Base-by-base conservation (phyloP, 2,113 vertebrate genomes). In the Cebidichthys violaceus region DNA sequence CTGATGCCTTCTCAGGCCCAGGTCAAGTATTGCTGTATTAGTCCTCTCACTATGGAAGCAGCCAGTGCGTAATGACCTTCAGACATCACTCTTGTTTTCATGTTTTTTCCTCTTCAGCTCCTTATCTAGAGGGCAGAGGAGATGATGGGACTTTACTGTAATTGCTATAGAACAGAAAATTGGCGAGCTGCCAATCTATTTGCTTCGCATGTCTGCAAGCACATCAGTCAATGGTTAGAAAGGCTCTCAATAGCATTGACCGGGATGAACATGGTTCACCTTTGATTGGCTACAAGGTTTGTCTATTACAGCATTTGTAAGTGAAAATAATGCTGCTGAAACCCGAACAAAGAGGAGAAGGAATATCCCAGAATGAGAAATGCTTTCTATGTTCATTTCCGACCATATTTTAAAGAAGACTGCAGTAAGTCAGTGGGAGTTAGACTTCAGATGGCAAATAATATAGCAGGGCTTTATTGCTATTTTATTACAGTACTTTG, bases 151-250 rank as follows among this genome's bases (percentile, higher is more conserved):
- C 80, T 60, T 68, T 50, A 82, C 74, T 84, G 83, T 85, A 88
- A 89, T 92, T 88, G 77, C 82, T 70, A 45, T 69, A 31, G 81
- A 84, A 81, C 47, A 67, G 74, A 85, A 82, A 84, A 75, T 77
- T 85, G 87, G 74, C 86, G 79, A 60, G 47, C 67, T 72, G 74
- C 86, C 90, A 83, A 18, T 84, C 69, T 85, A 89, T 92, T 88
- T 87, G 74, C 73, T 75, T 76, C 39, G 35, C 20, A 57, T 60
- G 84, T 78, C 86, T 79, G 41, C 67, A 47, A 75, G 35, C 33
- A 80, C 77, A 86, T 89, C 75, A 73, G 70, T 90, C 82, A 86
- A 11, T 64, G 69, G 82, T 59, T 79, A 62, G 77, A 83, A 85
- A 77, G 39, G 52, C 76, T 86, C 68, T 82, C 35, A 39, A 31